Evolutionary conservation across 2,888 invertebrate species (phyloP), one percentile per base, ranked within the genome.

Genomic region (Barypeithes pellucidus): DNA sequence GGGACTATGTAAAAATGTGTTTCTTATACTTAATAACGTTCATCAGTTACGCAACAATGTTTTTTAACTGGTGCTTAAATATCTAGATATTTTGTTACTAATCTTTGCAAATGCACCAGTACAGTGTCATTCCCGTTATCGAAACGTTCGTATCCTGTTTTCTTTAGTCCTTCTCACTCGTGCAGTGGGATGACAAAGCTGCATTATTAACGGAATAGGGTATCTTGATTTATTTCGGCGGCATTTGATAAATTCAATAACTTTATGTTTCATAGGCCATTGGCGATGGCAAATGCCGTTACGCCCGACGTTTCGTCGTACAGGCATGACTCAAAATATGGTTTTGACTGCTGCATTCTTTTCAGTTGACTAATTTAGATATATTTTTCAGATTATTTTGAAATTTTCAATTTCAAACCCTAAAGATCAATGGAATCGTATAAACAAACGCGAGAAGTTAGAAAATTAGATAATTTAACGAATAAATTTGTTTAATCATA

Each of bases 211-310:
- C 47, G 18, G 63, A 43, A 68, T n/a, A 72, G 76, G 79, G 73
- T 66, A 74, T 77, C 76, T 78, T 77, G 79, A 79, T 78, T 79
- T 78, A 79, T 78, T 76, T 76, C 57, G 22, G 5, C 52, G 54
- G 36, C 33, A 67, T 65, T 43, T 57, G 11, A 60, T 52, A 59
- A 78, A 75, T 78, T 76, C 78, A 79, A 77, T 79, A 75, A 77
- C 70, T 72, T 77, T 67, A 78, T 79, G 76, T 79, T 79, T 78
- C 76, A 77, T 77, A 75, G 76, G 66, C 76, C 74, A 78, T 77
- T 79, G 73, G 71, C 68, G 77, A 67, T 39, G 29, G 54, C 22
- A 70, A 68, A 70, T 39, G 57, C 47, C 57, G 70, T 45, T 43
- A 63, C 63, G 52, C 3, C 29, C 29, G 2, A 29, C 9, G 3